These are phyloP conservation scores for Lithophane semibrunnea DNA, from an alignment of 2,888 invertebrate species.

Conservation along the genomic window DNA sequence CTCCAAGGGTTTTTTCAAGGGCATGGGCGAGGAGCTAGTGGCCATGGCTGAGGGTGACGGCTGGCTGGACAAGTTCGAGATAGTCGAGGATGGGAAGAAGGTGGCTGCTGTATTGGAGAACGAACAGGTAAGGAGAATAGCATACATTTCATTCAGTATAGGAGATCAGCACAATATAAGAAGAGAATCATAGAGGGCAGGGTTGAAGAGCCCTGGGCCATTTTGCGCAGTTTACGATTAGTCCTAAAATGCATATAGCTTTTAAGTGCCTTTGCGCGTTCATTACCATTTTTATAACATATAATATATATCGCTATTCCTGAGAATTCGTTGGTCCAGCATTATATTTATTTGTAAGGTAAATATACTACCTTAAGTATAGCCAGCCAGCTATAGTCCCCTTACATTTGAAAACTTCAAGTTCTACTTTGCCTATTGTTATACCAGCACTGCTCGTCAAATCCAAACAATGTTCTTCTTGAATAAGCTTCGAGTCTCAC, in stretches of 20 bases:
- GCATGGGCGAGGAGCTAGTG: constrained; percentile 91
- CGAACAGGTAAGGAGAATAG: constrained; percentile 78
- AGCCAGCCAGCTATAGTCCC: neutral
- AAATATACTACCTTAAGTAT: neutral
- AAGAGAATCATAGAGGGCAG: neutral
- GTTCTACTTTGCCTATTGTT: neutral
- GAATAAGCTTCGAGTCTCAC: neutral
- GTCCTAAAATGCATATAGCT: neutral
- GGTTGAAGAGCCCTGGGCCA: neutral
- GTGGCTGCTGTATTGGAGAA: constrained; percentile 89
- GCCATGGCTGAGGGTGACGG: constrained; percentile 84
- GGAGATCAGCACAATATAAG: neutral
- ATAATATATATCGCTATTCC: neutral
- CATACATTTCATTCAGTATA: neutral
- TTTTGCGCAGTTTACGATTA: neutral
- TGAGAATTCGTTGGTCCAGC: neutral
- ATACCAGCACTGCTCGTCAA: neutral
- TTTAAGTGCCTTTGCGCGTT: neutral
- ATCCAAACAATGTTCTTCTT: neutral
- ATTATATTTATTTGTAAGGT: neutral
- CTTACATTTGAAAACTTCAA: neutral
- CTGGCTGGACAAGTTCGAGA: constrained; percentile 92
- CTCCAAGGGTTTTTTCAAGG: constrained; percentile 93
- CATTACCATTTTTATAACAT: neutral
- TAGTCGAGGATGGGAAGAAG: constrained; percentile 90